Base-by-base conservation (phyloP, 2,797 vertebrate species). In the Poeciliopsis gracilis region DNA sequence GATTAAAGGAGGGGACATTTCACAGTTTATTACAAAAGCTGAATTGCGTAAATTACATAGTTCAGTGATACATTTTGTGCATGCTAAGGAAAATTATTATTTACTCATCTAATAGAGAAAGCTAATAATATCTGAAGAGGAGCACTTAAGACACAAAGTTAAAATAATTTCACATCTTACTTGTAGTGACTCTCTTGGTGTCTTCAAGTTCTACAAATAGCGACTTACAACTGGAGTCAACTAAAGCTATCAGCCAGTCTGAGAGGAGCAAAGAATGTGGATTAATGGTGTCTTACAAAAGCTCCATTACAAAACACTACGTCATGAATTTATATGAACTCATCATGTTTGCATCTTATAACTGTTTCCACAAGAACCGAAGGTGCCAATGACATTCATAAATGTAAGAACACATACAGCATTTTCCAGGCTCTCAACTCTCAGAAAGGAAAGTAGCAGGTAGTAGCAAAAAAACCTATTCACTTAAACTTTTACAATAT, bases 1-100 rank as follows among this genome's bases (percentile, higher is more conserved):
- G 85, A 86, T 86, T 88, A 84, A 78, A 45, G 81, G 84, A 76
- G 86, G 81, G 82, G 75, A 87, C 72, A 74, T 87, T 91, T 85
- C 75, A 80, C 53, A 51, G 51, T 80, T 80, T 30, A 74, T 84
- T 81, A 59, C 76, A 79, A 77, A 51, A 77, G 57, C 16, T 71
- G 5, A 78, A 57, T 63, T 57, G 81, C 72, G 51, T 74, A 67
- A 36, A 75, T 75, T 10, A 25, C 51, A 51, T 76, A 80, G 79
- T 69, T 49, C 0, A 71, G 45, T 51, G 45, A n/a, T 66, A 18
- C 28, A 76, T 82, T 73, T 28, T 20, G 69, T 47, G 69, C 4
- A 5, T 18, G 1, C 23, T 57, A 72, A 57, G 82, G 73, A 51
- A 70, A 38, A 57, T n/a, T 77, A 72, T 55, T 83, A 85, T 86